Evolutionary conservation across 2,113 vertebrate species (phyloP), one percentile per base, ranked within the genome.

Genomic region (Dolichallabes microphthalmus): DNA sequence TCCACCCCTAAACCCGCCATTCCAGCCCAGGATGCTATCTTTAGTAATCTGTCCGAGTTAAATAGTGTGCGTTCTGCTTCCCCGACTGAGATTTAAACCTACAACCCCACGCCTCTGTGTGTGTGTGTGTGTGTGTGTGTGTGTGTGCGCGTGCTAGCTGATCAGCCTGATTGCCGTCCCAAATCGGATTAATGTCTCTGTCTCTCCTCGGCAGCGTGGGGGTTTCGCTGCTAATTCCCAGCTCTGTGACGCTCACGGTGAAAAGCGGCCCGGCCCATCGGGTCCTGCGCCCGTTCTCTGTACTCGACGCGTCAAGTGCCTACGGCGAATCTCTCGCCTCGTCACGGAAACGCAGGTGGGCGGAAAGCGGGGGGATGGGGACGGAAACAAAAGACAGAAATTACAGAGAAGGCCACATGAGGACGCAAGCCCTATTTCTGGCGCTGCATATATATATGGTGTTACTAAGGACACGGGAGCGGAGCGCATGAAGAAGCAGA

Each of bases 271-370:
- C 20, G 80, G 79, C 61, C 57, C 55, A 66, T 76, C 69, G 69
- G 78, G 80, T 82, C 61, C 60, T 32, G 60, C 61, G 32, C 27
- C 52, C 68, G 75, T 85, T 84, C 68, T 80, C 39, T 32, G 53
- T 69, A 53, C 77, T 74, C 84, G 58, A 82, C 81, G 45, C 79
- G 81, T 79, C 77, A 69, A 78, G 57, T 35, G 52, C 69, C 39
- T 73, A 80, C 57, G 90, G 89, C 80, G 76, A 91, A 90, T 86
- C 91, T 87, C 88, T 83, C 68, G 78, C 87, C 80, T 91, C 90
- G 89, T 93, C 93, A 91, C 93, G 91, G 89, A 86, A 84, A 87
- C 73, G 0, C 86, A 86, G 85, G 92, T 92, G 91, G 91, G 93
- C 66, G 88, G 88, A 87, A 73, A 76, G 90, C 89, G 89, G 91